A percentile compares a stretch with the other conserved stretches of the same genome.
Evolutionary conservation across 2,797 vertebrate species (phyloP).

Genomic region (Ataeniobius toweri): DNA sequence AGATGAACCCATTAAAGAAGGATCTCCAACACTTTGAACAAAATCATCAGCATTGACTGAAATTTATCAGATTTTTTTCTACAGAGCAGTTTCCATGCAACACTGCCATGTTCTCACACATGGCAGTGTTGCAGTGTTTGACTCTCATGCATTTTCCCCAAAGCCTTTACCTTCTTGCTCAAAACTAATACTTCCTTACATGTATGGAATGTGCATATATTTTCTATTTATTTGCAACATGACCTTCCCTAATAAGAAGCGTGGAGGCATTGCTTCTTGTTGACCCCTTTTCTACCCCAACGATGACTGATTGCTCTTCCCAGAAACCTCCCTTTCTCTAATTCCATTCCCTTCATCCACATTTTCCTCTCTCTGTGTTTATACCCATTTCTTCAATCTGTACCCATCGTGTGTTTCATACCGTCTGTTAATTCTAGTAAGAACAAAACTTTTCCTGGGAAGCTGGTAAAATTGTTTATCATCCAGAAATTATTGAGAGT

Average conservation of each 20-base stretch:
- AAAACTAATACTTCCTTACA: slow-evolving; percentile 11
- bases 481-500: neutral
- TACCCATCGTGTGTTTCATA: slow-evolving; percentile 31
- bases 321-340: slow-evolving; percentile 20
- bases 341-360: slow-evolving; percentile 33
- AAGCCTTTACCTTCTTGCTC: slow-evolving; percentile 1
- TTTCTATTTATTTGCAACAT: slow-evolving; percentile 45
- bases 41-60: too few relatives aligned
- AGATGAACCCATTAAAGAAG: too few relatives aligned
- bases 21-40: too few relatives aligned
- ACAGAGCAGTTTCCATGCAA: too few relatives aligned
- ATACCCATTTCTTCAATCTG: slow-evolving; percentile 33
- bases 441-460: slow-evolving; percentile 12
- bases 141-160: slow-evolving; percentile 3
- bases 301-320: slow-evolving; percentile 58
- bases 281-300: slow-evolving; percentile 41
- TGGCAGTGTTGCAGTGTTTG: neutral
- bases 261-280: slow-evolving; percentile 31
- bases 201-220: slow-evolving; percentile 25
- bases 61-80: too few relatives aligned
- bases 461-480: slow-evolving; percentile 30
- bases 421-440: slow-evolving; percentile 14
- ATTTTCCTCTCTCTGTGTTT: slow-evolving; percentile 28
- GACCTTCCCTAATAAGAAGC: slow-evolving; percentile 53
- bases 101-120: neutral